These are phyloP conservation scores for Cantharis lateralis DNA, from an alignment of 2,888 invertebrate species.

Conservation along the genomic window DNA sequence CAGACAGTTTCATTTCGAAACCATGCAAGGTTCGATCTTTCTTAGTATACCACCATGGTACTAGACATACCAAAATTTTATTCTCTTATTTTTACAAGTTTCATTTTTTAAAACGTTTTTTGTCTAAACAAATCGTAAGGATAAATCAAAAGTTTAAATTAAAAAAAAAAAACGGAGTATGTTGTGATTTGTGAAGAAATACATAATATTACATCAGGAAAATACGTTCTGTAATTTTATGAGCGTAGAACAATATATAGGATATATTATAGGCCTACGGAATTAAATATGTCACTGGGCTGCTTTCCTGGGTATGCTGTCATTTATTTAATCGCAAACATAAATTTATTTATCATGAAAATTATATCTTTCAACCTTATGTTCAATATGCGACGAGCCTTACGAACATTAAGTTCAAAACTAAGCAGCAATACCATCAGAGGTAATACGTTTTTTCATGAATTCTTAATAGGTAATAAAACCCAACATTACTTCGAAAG, in stretches of 20 bases:
- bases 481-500: neutral
- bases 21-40: constrained; percentile 8
- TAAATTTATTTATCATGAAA: neutral
- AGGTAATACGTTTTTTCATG: neutral
- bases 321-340: neutral
- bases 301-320: neutral
- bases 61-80: constrained; percentile 3
- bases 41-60: constrained; percentile 8
- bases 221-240: neutral
- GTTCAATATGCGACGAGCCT: neutral
- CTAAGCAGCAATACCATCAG: neutral
- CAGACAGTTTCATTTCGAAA: constrained; percentile 21
- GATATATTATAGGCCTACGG: neutral
- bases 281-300: neutral
- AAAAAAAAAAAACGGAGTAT: neutral
- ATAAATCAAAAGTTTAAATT: neutral
- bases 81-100: neutral
- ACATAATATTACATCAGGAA: neutral
- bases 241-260: neutral
- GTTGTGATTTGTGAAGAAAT: neutral
- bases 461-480: neutral
- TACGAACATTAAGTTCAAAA: neutral
- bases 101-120: neutral
- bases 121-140: neutral
- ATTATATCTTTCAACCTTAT: neutral